Evolutionary conservation across 2,113 vertebrate genomes (phyloP).

Genomic region (Chaetura pelagica): DNA sequence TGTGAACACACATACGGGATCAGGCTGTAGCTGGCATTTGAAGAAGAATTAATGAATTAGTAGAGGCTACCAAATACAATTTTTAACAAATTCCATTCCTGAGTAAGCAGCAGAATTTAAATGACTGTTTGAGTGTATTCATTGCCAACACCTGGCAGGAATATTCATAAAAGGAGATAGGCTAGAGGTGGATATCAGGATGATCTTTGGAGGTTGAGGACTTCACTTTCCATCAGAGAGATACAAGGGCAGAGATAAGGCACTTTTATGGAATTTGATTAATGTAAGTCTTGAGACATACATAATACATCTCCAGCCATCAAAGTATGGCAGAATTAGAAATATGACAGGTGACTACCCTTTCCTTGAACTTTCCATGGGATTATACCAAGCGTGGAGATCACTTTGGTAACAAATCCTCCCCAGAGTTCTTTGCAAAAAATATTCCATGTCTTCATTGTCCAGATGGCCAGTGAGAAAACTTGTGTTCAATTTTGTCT

Average conservation of each 20-base stretch:
- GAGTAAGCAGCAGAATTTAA: slow-evolving; percentile 41
- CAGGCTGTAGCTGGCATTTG: background rate
- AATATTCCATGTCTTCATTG: background rate
- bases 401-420: background rate
- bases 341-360: background rate
- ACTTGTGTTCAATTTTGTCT: background rate
- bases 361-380: background rate
- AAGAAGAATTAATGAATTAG: slow-evolving; percentile 36
- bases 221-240: background rate
- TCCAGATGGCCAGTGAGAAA: background rate
- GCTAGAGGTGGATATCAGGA: background rate
- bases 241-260: background rate
- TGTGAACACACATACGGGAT: background rate
- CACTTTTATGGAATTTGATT: background rate
- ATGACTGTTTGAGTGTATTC: slow-evolving; percentile 6
- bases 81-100: background rate
- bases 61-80: slow-evolving; percentile 16
- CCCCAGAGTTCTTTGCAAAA: background rate
- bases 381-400: background rate
- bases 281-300: background rate
- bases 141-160: slow-evolving; percentile 7
- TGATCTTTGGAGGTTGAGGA: background rate
- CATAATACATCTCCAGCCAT: background rate
- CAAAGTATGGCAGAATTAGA: background rate
- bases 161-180: background rate